phyloP scores from a whole-genome alignment of 1,140 invertebrate genomes.

The Cephus cinctus region DNA sequence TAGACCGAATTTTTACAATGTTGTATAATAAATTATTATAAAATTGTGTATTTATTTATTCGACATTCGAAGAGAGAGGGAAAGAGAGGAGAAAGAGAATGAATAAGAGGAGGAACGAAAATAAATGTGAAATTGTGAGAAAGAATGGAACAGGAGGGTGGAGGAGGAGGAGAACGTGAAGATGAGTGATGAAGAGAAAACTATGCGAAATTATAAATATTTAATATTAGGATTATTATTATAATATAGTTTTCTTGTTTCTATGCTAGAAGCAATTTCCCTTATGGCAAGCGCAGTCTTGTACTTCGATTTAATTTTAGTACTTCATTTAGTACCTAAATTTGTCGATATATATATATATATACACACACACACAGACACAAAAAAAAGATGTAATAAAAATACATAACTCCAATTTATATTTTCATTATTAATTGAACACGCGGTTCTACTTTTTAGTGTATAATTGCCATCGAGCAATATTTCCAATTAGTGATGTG shows the following conservation, averaged over 20 bases:
- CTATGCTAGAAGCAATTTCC: conserved; percentile 22
- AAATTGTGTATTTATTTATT: conserved; percentile 58
- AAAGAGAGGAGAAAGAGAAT: no score
- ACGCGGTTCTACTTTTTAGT: no score
- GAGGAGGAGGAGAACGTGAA: no score
- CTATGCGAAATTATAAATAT: conserved; percentile 35
- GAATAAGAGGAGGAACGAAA: no score
- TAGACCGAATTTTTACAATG: conserved; percentile 55
- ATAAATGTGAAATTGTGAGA: background rate
- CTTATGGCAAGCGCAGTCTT: conserved; percentile 24
- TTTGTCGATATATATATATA: conserved; percentile 34
- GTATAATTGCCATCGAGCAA: conserved; percentile 27
- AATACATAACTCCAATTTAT: conserved; percentile 48
- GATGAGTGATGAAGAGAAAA: no score
- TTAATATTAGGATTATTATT: conserved; percentile 27
- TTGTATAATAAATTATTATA: conserved; percentile 56
- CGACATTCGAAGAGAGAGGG: conserved; percentile 41
- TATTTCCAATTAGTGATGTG: no score
- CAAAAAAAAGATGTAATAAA: no score
- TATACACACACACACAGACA: conserved; percentile 37
- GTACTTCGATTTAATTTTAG: conserved; percentile 43
- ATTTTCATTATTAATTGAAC: no score
- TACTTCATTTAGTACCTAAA: conserved; percentile 42
- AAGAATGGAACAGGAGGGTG: background rate
- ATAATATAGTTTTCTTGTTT: conserved; percentile 25